Base-by-base conservation (phyloP, 2,113 vertebrate species). In the Harpagus bidentatus region DNA sequence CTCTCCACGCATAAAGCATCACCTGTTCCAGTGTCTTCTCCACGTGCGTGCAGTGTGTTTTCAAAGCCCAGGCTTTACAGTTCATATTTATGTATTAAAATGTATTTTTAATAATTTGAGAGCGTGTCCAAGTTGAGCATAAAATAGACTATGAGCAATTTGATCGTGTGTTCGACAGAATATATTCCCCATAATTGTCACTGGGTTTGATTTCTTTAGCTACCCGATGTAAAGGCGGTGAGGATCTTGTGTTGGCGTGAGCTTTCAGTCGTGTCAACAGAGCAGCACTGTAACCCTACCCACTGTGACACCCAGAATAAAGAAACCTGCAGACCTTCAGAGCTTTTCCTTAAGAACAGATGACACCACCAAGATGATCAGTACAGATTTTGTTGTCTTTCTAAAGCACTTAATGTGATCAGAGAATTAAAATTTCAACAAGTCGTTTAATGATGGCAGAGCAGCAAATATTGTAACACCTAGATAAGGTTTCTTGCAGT, bases 341-440 rank as follows among this genome's bases (percentile, higher is more conserved):
- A 94, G 88, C 91, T 95, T 97, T 97, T 94, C 95, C 95, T 96
- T 40, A 97, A 94, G 95, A 98, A 84, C 95, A 97, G 97, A 97
- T 98, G 98, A 98, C 97, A 98, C 98, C 95, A 56, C 95, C 93
- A 93, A 98, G 98, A 97, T 86, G 90, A 97, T 97, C 66, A 5
- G 91, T 73, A 79, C 98, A 96, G 98, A 98, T 98, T 98, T 98
- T 96, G 91, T 97, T 98, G 98, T 98, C 96, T 98, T 98, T 97
- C 95, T 95, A 66, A 98, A 98, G 98, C 98, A 98, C 98, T 99
- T 98, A 98, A 98, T 97, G 98, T 98, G 98, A 98, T 99, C 98
- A 99, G 98, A 98, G 97, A 98, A 98, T 98, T 99, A 98, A 99
- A 98, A 98, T 99, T 99, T 98, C 96, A 98, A 84, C 93, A 93